Conservation (phyloP, 2,888 invertebrate genomes). For the Dione vanillae region DNA sequence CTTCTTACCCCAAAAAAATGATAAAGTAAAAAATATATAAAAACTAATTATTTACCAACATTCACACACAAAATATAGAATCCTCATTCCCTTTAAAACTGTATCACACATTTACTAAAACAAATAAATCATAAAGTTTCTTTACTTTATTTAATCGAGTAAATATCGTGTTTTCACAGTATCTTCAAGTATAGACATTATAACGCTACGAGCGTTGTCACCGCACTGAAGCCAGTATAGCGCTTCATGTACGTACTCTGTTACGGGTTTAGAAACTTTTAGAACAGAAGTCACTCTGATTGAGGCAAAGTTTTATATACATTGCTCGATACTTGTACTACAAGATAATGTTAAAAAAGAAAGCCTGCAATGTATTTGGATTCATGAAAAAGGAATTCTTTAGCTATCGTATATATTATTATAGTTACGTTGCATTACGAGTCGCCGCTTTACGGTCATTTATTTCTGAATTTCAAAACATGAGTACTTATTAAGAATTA, state of each 20-base stretch:
- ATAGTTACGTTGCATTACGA: conserved; percentile 32
- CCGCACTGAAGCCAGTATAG: conserved; percentile 58
- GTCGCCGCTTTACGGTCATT: conserved; percentile 41
- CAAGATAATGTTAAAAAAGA: not conserved
- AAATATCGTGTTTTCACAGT: conserved; percentile 49
- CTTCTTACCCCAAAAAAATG: too few species aligned
- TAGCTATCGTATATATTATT: conserved; percentile 9
- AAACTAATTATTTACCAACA: conserved; percentile 31
- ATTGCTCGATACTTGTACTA: conserved; percentile 15
- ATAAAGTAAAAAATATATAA: too few species aligned
- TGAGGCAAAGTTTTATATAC: conserved; percentile 8
- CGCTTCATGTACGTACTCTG: conserved; percentile 35
- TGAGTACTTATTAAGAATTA: conserved; percentile 32
- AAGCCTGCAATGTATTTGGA: conserved; percentile 19
- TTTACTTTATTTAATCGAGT: conserved; percentile 15
- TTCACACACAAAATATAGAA: conserved; percentile 12
- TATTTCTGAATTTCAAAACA: conserved; percentile 38
- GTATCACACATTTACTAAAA: conserved; percentile 24
- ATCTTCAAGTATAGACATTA: conserved; percentile 60
- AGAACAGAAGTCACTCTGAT: conserved; percentile 6
- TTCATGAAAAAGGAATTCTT: not conserved
- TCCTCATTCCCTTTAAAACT: too few species aligned
- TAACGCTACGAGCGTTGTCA: conserved; percentile 61
- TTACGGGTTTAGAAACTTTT: conserved; percentile 31
- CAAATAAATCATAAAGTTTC: conserved; percentile 20